Base-by-base conservation (phyloP, 1,140 invertebrate genomes). In the Drosophila nikananu region DNA sequence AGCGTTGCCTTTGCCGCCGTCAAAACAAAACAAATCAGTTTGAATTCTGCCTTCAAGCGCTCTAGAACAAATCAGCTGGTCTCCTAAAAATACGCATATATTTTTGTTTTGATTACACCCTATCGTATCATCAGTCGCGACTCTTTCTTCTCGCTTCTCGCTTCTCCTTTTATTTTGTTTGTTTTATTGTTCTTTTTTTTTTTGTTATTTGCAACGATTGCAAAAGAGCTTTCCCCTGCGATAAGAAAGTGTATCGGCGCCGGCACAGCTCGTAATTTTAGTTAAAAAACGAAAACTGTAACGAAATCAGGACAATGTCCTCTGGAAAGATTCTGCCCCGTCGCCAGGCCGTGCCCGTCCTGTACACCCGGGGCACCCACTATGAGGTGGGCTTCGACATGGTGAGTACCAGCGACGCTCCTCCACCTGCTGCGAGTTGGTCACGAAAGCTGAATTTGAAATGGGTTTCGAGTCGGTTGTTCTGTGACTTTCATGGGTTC, bases 331-430 rank as follows among this genome's bases (percentile, higher is more conserved):
- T 81, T 39, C 46, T 91, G 46, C 90, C 92, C 39, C 94, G 96
- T 57, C 94, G 96, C 23, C 95, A 95, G 57, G 95, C 94, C 7
- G 95, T 98, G 44, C 97, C 97, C 0, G 95, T 97, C 25, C 94
- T 97, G 59, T 96, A 97, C 87, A 95, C 96, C 1, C 94, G 94
- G 76, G 97, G 97, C 62, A 97, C 95, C 2, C 96, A 97, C 90
- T 97, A 97, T 91, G 96, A 97, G 92, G 96, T 97, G 42, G 97
- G 97, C 72, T 97, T 95, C 87, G 96, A 97, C 94, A 95, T 97
- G 90, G 97, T 98, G 94, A 96, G 91, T 77, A 8, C 60, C 15
- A 23, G 23, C 23, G 23, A 23, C 25, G 27, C 30, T 59, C 35
- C 2, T 21, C 21, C 57, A 42, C 19, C 19, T 65, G n/a, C 7